Evolutionary conservation across 2,888 invertebrate species (phyloP), one percentile per base, ranked within the genome.

Genomic region (Bombyx huttoni): DNA sequence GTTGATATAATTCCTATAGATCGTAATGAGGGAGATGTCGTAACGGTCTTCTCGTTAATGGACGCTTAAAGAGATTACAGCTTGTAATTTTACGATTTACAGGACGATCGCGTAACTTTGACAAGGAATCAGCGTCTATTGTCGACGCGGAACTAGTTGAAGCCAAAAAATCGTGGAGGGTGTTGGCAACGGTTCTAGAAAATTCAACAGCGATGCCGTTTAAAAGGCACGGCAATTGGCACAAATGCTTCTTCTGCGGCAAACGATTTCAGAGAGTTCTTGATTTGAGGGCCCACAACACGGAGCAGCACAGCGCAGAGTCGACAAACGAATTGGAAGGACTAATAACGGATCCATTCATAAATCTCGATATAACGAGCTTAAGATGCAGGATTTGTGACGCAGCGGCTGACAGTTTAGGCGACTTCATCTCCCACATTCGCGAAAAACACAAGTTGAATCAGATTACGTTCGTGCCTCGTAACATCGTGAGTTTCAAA

Each of bases 171-270:
- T 45, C 45, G 24, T 46, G 34, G 34, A 14, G 34, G 12, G 13
- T 47, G 24, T 45, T 51, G 8, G 13, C 13, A 50, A 47, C 14
- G 12, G 34, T 62, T 14, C 48, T 62, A 46, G 54, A 60, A n/a
- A 53, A 50, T 1, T 56, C 60, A 0, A 56, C 58, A 1, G 58
- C 55, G 8, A 51, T 57, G 35, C 62, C 62, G 0, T 62, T 62
- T 33, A 48, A 53, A 12, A 55, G 52, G 46, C 50, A 56, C 34
- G 58, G 58, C 0, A 61, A 49, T 24, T 53, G 51, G 13, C 60
- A 57, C 33, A 58, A 49, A 48, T 62, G 61, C n/a, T 62, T 61
- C 47, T 60, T 54, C 45, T 62, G 62, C 24, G 46, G 52, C 13
- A 53, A 9, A 0, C 45, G 34, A n/a, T 57, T 52, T 45, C 49